These are phyloP conservation scores for Leucoma salicis DNA, from an alignment of 2,888 invertebrate genomes.

Conservation along the genomic window DNA sequence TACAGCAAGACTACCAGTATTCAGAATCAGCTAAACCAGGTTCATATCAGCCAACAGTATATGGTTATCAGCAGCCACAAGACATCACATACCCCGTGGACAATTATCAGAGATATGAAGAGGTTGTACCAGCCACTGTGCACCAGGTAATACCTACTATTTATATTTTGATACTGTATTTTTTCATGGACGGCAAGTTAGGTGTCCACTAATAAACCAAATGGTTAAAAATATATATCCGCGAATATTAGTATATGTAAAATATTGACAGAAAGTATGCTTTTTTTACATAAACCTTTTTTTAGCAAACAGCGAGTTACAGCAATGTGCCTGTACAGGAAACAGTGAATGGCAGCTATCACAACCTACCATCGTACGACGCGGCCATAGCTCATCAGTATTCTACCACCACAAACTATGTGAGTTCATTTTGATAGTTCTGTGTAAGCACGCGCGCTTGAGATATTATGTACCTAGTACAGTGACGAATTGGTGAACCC, in stretches of 20 bases:
- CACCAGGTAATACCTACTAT: constrained; percentile 56
- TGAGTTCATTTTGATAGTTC: too few relatives aligned
- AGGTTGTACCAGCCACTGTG: constrained; percentile 37
- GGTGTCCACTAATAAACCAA: too few relatives aligned
- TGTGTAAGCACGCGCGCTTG: too few relatives aligned
- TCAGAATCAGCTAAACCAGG: constrained; percentile 63
- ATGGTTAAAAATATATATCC: too few relatives aligned
- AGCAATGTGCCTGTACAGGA: constrained; percentile 41
- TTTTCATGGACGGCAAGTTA: too few relatives aligned
- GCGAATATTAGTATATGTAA: too few relatives aligned
- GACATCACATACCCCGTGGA: constrained; percentile 42
- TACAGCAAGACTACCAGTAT: constrained; percentile 70
- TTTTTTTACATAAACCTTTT: background rate
- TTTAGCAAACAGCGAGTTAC: constrained; percentile 52
- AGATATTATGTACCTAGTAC: too few relatives aligned
- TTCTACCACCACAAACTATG: constrained; percentile 46
- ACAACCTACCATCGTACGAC: constrained; percentile 66
- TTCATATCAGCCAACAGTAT: constrained; percentile 62
- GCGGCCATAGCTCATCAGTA: constrained; percentile 73
- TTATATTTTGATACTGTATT: too few relatives aligned
- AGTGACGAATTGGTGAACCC: too few relatives aligned
- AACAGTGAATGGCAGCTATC: constrained; percentile 42
- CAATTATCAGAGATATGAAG: constrained; percentile 55
- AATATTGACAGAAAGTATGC: too few relatives aligned
- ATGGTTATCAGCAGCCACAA: constrained; percentile 49